Evolutionary conservation across 1,140 invertebrate genomes (phyloP).

Genomic region (Lucilia cuprina): DNA sequence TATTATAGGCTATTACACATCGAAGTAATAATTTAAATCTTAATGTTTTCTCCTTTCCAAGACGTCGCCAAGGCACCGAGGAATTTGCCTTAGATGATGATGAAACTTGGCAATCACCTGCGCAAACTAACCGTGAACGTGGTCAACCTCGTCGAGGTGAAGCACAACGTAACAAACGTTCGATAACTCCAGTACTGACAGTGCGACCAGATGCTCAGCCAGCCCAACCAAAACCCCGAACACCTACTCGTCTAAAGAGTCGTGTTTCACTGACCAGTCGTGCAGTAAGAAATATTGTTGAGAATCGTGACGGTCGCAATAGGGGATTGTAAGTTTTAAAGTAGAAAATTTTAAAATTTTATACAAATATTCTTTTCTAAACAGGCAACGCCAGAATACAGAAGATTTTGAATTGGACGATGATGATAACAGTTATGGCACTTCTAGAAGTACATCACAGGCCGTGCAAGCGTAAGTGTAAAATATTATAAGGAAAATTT

Average conservation of each 20-base stretch:
- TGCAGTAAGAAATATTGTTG: conserved; percentile 55
- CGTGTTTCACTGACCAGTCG: conserved; percentile 55
- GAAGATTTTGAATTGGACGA: conserved; percentile 57
- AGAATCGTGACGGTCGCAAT: conserved; percentile 47
- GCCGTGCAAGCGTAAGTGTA: conserved; percentile 54
- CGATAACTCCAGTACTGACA: conserved; percentile 53
- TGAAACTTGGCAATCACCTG: conserved; percentile 46
- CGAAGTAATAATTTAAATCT: no score
- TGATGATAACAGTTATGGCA: conserved; percentile 53
- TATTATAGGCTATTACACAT: no score
- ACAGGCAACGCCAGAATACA: conserved; percentile 54
- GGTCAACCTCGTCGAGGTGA: conserved; percentile 19
- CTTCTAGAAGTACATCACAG: conserved; percentile 47
- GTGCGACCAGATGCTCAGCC: conserved; percentile 53
- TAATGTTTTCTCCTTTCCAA: background rate
- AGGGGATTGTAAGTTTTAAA: conserved; percentile 34
- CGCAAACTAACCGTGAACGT: conserved; percentile 46
- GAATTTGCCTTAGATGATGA: conserved; percentile 51
- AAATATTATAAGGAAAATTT: background rate
- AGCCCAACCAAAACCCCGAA: conserved; percentile 54
- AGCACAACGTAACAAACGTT: conserved; percentile 48
- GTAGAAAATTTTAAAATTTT: conserved; percentile 3
- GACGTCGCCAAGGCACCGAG: conserved; percentile 48
- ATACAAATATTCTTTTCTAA: background rate
- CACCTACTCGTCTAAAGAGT: conserved; percentile 54